Conservation (phyloP, 2,888 invertebrate species). For the Athalia circularis region DNA sequence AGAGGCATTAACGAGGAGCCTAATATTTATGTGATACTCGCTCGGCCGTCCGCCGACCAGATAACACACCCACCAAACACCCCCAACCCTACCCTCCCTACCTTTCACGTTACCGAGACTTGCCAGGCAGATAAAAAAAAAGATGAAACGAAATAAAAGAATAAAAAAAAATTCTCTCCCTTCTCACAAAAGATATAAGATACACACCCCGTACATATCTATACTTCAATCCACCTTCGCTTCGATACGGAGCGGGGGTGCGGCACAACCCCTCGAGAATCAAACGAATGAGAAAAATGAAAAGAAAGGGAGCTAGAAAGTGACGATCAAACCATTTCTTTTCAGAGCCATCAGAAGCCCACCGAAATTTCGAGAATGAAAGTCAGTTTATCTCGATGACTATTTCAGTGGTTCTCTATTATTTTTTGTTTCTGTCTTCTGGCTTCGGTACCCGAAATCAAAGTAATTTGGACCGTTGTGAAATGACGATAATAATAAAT, state of each 20-base stretch:
- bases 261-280: slow-evolving; percentile 8
- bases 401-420: no score
- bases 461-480: no score
- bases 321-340: slow-evolving; percentile 46
- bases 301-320: slow-evolving; percentile 52
- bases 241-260: background rate
- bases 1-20: slow-evolving; percentile 74
- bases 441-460: no score
- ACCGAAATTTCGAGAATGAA: no score
- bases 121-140: slow-evolving; percentile 60
- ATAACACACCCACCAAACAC: slow-evolving; percentile 69
- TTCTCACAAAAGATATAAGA: slow-evolving; percentile 55
- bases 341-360: slow-evolving; percentile 43
- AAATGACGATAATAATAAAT: no score
- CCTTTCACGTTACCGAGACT: slow-evolving; percentile 49
- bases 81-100: slow-evolving; percentile 46
- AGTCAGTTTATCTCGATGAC: no score
- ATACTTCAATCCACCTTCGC: slow-evolving; percentile 9
- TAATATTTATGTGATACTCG: slow-evolving; percentile 74
- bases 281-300: slow-evolving; percentile 4
- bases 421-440: no score
- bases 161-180: slow-evolving; percentile 53
- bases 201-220: background rate
- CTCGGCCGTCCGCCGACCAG: slow-evolving; percentile 72
- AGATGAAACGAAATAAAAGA: slow-evolving; percentile 36